These are phyloP conservation scores for Willowsia nigromaculata DNA, from an alignment of 2,888 invertebrate genomes.

Conservation along the genomic window DNA sequence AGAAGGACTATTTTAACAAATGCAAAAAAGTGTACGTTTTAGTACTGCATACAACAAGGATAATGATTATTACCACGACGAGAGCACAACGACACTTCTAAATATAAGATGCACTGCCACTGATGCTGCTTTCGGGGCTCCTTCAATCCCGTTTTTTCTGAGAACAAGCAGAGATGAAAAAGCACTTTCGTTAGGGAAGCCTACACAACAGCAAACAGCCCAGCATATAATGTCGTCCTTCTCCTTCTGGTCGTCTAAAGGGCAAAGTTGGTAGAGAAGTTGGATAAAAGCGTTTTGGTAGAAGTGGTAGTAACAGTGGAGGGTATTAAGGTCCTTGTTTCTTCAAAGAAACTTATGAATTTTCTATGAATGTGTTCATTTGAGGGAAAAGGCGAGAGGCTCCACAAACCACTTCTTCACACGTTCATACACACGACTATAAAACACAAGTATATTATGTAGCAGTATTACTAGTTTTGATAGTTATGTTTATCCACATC, in stretches of 20 bases:
- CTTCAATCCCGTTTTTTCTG: neutral
- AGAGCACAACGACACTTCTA: neutral
- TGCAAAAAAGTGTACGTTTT: neutral
- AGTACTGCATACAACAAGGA: neutral
- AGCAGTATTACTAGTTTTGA: neutral
- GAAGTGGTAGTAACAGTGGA: neutral
- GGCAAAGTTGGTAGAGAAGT: neutral
- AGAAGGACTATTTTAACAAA: conserved; percentile 7
- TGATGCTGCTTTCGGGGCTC: neutral
- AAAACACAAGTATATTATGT: too few species aligned
- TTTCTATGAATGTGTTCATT: conserved; percentile 61
- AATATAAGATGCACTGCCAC: conserved; percentile 10
- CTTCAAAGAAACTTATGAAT: conserved; percentile 56
- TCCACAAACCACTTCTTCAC: conserved; percentile 44
- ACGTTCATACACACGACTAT: conserved; percentile 14
- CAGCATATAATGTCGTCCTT: conserved; percentile 1
- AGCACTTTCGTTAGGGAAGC: too few species aligned
- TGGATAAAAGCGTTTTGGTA: neutral
- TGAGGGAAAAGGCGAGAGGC: conserved; percentile 59
- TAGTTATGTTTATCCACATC: neutral
- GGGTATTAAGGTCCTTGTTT: conserved; percentile 21
- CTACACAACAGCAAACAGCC: neutral
- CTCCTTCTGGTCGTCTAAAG: neutral
- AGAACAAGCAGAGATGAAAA: neutral
- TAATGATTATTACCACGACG: conserved; percentile 20